Base-by-base conservation (phyloP, 2,113 vertebrate species). In the Tetrao urogallus region DNA sequence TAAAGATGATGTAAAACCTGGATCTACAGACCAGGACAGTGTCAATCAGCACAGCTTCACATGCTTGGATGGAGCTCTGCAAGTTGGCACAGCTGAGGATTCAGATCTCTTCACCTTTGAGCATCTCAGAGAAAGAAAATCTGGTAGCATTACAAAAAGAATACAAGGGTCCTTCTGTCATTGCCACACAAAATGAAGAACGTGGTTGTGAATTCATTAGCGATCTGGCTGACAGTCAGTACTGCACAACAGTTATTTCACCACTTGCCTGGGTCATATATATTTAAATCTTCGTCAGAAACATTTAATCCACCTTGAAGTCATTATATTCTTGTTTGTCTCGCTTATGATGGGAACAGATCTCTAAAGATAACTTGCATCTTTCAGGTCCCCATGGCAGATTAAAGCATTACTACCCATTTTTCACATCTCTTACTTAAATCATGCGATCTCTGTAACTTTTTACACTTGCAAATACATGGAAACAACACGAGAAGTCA, bases 341-440 rank as follows among this genome's bases (percentile, higher is more conserved):
- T 77, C 22, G 38, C 64, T 82, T 40, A 50, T 25, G 73, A 34
- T 30, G 34, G 67, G 65, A 92, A 79, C 11, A 67, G 63, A 63
- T 50, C n/a, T 85, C 84, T 69, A 74, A 89, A 94, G 94, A 93
- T 76, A 94, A 82, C 58, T 43, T 63, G 2, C 57, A 80, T 71
- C 56, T 36, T 65, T 36, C 71, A 30, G 43, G 28, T 69, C 63
- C 60, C 86, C 42, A 11, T 3, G 40, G 71, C 82, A 80, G 43
- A 63, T 73, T 64, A 71, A 71, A 8, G 3, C 88, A 93, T 77
- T 91, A 93, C 77, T 71, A 93, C 64, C 32, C 38, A 50, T 86
- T 89, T 77, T 58, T 91, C 78, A 64, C 42, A 57, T 52, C 61
- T 89, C 87, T 91, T 63, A 86, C 6, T 8, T 85, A 91, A 94